Conservation (phyloP, 2,888 invertebrate genomes). For the Drosophila falleni region DNA sequence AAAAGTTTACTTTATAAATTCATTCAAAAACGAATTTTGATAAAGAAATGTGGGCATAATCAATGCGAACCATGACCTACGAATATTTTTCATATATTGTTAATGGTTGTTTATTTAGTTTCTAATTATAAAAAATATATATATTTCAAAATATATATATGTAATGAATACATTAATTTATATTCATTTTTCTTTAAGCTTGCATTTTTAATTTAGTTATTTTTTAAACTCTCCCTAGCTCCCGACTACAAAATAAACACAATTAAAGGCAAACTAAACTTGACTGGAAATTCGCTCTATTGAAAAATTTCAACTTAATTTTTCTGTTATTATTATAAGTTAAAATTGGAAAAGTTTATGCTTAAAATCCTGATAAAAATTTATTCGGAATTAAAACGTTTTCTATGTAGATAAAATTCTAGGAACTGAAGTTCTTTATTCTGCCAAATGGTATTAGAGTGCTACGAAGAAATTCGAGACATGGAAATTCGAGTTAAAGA, state of each 20-base stretch:
- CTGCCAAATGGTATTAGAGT: background rate
- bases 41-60: background rate
- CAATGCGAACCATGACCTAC: background rate
- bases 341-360: background rate
- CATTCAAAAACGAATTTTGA: background rate
- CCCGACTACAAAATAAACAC: no score
- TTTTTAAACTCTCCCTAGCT: no score
- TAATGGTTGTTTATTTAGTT: background rate
- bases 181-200: no score
- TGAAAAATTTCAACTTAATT: no score
- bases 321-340: background rate
- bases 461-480: background rate
- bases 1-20: background rate
- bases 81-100: background rate
- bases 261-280: no score
- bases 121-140: no score
- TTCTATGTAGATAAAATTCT: background rate
- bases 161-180: no score
- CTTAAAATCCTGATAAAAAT: background rate
- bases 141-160: no score
- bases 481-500: background rate
- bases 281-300: no score
- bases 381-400: background rate
- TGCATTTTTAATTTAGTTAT: no score
- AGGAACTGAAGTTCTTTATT: background rate